These are phyloP conservation scores for Hyperoodon ampullatus DNA, from an alignment of 2,113 vertebrate species.

Conservation along the genomic window DNA sequence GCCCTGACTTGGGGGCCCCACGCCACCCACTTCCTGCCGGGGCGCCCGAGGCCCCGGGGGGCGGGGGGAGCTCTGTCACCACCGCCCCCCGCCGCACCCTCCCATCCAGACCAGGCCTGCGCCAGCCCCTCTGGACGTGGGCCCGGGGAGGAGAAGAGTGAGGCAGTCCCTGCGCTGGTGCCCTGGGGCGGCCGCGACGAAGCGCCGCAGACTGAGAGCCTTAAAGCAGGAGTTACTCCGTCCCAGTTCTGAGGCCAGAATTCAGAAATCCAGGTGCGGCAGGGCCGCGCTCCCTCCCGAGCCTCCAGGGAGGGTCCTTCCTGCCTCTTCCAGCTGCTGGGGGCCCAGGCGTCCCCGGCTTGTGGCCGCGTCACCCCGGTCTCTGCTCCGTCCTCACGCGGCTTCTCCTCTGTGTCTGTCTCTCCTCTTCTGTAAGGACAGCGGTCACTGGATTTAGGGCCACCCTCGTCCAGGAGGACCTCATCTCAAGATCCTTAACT, in stretches of 20 bases:
- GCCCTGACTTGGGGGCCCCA: not conserved
- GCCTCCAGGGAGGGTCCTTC: not conserved
- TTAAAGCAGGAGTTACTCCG: not conserved
- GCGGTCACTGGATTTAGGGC: not conserved
- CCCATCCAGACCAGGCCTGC: no score
- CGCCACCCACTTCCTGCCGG: no score
- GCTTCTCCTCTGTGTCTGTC: not conserved
- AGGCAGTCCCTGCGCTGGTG: not conserved
- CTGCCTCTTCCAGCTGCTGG: no score
- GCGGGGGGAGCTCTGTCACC: not conserved
- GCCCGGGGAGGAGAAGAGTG: not conserved
- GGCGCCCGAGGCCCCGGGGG: not conserved
- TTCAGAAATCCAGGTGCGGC: not conserved
- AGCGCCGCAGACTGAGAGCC: not conserved
- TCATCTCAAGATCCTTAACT: not conserved
- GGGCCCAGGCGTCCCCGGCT: no score
- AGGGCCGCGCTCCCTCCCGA: not conserved
- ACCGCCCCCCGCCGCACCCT: accelerated
- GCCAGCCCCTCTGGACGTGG: not conserved
- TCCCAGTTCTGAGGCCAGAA: not conserved
- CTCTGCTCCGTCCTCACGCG: not conserved
- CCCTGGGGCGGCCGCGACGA: accelerated
- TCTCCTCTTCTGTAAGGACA: not conserved
- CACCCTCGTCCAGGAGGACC: not conserved
- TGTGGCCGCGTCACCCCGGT: not conserved